Evolutionary conservation across 2,797 vertebrate genomes (phyloP), one percentile per base, ranked within the genome.

Genomic region (Chelon auratus): DNA sequence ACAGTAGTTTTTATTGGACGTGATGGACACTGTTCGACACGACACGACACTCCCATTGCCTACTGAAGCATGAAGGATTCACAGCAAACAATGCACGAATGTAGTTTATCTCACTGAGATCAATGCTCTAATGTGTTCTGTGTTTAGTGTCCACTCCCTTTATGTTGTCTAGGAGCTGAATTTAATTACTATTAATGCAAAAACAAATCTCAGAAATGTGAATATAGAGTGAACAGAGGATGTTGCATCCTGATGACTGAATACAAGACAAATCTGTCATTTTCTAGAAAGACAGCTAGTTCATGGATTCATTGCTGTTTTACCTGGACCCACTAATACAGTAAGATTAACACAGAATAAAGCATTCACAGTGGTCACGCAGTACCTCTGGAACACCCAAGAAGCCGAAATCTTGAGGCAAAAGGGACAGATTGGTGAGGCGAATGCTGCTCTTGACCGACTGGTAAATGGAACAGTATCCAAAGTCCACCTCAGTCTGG

Each of bases 401-500:
- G 76, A 99, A 99, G 20, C 97, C 97, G 64, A 96, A 99, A 66
- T 96, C 95, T 71, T 98, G 97, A 8, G 96, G 95, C 71, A 99
- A 87, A 36, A 99, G 92, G 22, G 96, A 96, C 73, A 90, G 91
- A 90, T 97, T 99, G 51, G 78, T 93, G 3, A 99, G 87, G 2
- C 2, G 81, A 65, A 97, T 30, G 0, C 84, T 89, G 50, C 93
- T 90, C 82, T 54, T 91, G 51, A 96, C 81, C 0, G 95, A 94
- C 81, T 96, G 96, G 8, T 92, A 92, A 78, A 97, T 78, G 2
- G 96, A 96, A 75, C 97, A 98, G 91, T 83, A 78, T 33, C 97
- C 97, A 55, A 99, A 98, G 85, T 97, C 83, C 65, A 98, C 81
- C 55, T 90, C 84, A 0, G 80, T 33, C 11, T 77, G 94, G 60